Percentiles rank a stretch among this genome's conserved stretches.
These are phyloP conservation scores for Pteronura brasiliensis DNA, from an alignment of 2,113 vertebrate species.

Conservation along the genomic window DNA sequence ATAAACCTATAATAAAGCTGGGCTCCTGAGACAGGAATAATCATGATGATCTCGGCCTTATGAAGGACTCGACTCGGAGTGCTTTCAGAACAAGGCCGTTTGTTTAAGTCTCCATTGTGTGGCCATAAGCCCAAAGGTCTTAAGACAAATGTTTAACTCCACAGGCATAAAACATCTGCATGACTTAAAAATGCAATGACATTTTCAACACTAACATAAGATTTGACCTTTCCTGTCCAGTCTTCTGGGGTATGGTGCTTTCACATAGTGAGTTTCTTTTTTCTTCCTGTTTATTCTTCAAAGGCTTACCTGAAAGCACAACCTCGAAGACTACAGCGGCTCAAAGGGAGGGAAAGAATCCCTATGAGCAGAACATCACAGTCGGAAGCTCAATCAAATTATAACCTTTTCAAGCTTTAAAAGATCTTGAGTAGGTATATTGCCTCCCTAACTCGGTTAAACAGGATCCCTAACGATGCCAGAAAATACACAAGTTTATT, in stretches of 20 bases:
- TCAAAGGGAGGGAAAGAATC: conserved; percentile 50
- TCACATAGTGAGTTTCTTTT: not conserved
- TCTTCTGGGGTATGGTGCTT: conserved; percentile 1
- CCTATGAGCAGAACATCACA: conserved; percentile 37
- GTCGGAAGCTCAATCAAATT: conserved; percentile 67
- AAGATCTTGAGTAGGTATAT: conserved; percentile 52
- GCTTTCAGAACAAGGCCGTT: not conserved
- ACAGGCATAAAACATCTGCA: conserved; percentile 31
- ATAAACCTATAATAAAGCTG: not conserved
- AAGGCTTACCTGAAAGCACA: conserved; percentile 31
- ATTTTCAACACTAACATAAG: conserved; percentile 69
- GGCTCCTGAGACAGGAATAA: not conserved
- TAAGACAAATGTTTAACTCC: conserved; percentile 55
- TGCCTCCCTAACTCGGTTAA: conserved; percentile 71
- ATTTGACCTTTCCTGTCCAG: conserved; percentile 54
- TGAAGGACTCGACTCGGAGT: not conserved
- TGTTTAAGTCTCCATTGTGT: conserved; percentile 54
- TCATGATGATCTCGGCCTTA: not conserved
- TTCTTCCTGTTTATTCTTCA: conserved; percentile 18
- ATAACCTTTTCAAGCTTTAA: conserved; percentile 75
- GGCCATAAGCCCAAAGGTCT: conserved; percentile 53
- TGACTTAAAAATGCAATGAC: conserved; percentile 59
- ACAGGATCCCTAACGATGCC: conserved; percentile 64
- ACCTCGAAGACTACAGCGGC: not conserved
- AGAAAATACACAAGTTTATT: conserved; percentile 58